Percentiles rank a stretch among this genome's conserved stretches.
Conservation (phyloP, 2,888 invertebrate genomes). For the Diadegma fenestrale region DNA sequence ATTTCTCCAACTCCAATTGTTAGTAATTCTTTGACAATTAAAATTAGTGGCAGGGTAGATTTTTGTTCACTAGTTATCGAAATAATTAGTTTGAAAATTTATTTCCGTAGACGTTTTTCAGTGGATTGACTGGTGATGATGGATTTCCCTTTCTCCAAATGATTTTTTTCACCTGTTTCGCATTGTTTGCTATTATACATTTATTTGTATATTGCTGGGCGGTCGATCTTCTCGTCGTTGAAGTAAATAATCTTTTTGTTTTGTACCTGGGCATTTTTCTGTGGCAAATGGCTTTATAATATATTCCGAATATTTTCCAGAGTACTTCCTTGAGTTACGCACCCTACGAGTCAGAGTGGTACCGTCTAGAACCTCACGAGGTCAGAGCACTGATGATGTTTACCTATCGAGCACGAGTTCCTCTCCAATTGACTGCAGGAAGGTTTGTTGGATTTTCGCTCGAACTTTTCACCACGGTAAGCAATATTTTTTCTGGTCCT, state of each 20-base stretch:
- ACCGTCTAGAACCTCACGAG: conserved; percentile 26
- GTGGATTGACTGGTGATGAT: background rate
- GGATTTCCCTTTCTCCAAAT: conserved; percentile 60
- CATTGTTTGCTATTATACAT: conserved; percentile 59
- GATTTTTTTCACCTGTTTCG: conserved; percentile 37
- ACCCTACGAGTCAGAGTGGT: conserved; percentile 73
- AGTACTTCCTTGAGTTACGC: conserved; percentile 65
- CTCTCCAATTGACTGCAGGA: conserved; percentile 73
- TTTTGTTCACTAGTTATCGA: background rate
- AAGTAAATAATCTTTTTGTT: conserved; percentile 46
- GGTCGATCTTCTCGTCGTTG: conserved; percentile 71
- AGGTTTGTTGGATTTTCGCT: conserved; percentile 74
- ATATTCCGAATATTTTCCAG: conserved; percentile 61
- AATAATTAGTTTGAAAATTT: background rate
- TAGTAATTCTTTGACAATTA: background rate
- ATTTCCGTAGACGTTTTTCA: background rate
- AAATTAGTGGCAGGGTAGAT: background rate
- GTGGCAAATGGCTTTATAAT: background rate
- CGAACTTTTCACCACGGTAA: conserved; percentile 72
- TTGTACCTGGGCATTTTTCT: background rate
- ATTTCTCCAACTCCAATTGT: conserved; percentile 1
- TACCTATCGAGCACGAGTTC: conserved; percentile 66
- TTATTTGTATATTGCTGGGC: conserved; percentile 75
- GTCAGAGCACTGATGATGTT: conserved; percentile 67
- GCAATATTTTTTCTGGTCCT: conserved; percentile 1